These are phyloP conservation scores for Furnarius figulus DNA, from an alignment of 2,113 vertebrate species.

Conservation along the genomic window DNA sequence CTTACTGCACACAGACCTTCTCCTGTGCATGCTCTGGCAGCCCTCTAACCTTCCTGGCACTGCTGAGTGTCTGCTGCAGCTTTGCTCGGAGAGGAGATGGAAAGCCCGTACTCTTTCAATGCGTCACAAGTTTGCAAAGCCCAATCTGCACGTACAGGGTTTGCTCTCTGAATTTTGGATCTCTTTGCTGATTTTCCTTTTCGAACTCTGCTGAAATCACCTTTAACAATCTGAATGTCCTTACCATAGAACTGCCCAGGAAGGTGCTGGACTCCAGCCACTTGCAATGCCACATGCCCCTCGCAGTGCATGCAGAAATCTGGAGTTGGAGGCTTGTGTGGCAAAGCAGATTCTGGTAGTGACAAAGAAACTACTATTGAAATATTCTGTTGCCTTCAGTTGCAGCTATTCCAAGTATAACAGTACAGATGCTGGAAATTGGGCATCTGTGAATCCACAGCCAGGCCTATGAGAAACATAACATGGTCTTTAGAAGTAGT, in stretches of 20 bases:
- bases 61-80: accelerated
- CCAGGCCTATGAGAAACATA: not conserved
- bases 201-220: not conserved
- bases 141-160: not conserved
- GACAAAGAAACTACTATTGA: not conserved
- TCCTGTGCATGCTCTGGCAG: conserved; percentile 12
- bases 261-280: not conserved
- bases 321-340: not conserved
- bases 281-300: not conserved
- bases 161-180: not conserved
- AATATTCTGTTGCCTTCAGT: not conserved
- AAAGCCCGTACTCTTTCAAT: not conserved
- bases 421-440: not conserved
- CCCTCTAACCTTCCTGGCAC: conserved; percentile 1
- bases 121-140: not conserved
- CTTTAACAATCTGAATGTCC: not conserved
- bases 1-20: not conserved
- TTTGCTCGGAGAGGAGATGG: not conserved
- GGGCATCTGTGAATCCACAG: not conserved
- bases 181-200: not conserved
- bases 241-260: not conserved
- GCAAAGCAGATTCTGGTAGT: not conserved
- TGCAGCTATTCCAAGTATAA: not conserved
- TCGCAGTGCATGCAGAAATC: not conserved
- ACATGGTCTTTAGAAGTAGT: not conserved